Percentiles rank a stretch among this genome's conserved stretches.
phyloP scores from a whole-genome alignment of 2,113 vertebrate genomes.

The Vidua chalybeata region DNA sequence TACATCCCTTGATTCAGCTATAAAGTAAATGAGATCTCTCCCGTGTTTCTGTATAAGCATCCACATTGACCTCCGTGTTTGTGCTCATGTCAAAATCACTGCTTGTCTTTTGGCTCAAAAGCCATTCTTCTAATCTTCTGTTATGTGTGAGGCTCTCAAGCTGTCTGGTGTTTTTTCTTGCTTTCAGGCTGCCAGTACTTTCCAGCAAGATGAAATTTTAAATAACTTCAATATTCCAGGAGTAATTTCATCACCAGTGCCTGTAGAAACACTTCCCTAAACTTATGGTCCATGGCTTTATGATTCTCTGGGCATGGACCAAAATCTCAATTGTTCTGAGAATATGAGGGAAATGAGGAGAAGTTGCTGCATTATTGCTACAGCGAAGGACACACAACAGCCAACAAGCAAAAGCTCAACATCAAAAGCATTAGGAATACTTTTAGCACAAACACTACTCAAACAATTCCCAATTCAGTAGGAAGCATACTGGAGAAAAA shows the following conservation, averaged over 20 bases:
- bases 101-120: background rate
- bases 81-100: background rate
- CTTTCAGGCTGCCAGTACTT: background rate
- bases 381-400: background rate
- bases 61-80: background rate
- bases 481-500: background rate
- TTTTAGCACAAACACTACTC: background rate
- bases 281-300: background rate
- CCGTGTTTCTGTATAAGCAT: background rate
- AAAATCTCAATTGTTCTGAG: background rate
- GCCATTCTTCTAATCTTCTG: background rate
- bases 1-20: background rate
- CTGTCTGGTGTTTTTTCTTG: background rate
- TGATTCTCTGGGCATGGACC: background rate
- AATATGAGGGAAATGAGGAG: background rate
- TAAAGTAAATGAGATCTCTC: background rate
- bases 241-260: background rate
- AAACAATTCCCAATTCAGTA: background rate
- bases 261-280: background rate
- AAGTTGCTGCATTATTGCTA: background rate
- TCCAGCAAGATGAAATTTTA: conserved; percentile 11
- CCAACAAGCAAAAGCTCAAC: background rate
- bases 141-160: background rate
- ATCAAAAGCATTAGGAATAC: background rate
- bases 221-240: background rate